Base-by-base conservation (phyloP, 2,113 vertebrate genomes). In the Lamprotornis superbus region DNA sequence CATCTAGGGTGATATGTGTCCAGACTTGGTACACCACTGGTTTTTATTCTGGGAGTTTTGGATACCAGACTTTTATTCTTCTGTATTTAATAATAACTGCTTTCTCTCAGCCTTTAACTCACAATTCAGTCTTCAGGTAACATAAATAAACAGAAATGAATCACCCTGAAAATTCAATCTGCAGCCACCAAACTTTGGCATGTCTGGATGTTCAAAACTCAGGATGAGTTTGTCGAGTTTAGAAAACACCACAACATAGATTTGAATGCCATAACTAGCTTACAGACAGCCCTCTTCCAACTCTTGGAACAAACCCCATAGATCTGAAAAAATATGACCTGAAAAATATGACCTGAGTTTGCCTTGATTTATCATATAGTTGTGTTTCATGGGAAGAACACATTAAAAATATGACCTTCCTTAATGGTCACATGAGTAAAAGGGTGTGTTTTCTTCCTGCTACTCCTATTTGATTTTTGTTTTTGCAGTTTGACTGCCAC, bases 401-500 rank as follows among this genome's bases (percentile, higher is more conserved):
- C 37, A 25, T 33, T 89, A 46, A 82, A 91, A 87, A 18, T 27
- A 56, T 30, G 21, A 14, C 39, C 20, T 87, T 92, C 46, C 52
- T 76, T 76, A 46, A 40, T 39, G n/a, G 44, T 83, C 39, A 37
- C 42, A 16, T 2, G 4, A 87, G 2, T 56, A 31, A n/a, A 68
- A 53, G 33, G 39, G 7, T 35, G 37, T 82, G 39, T 69, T 93
- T 70, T 67, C 23, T 92, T 93, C 52, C 11, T 96, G 84, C 71
- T 77, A 27, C 70, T 87, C 27, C 24, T 10, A 33, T 24, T 31
- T 90, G 59, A 47, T 44, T 92, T 82, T 94, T 97, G 39, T 85
- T 92, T 82, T 92, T 95, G 53, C 97, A 99, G 99, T 97, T 97
- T 99, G 96, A 99, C 99, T 1, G 99, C 99, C 82, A 99, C 99